Percentiles rank a stretch among this genome's conserved stretches.
phyloP scores from a whole-genome alignment of 30 jellyfish, hydroid and myxozoan species.

The Turritopsis dohrnii region DNA sequence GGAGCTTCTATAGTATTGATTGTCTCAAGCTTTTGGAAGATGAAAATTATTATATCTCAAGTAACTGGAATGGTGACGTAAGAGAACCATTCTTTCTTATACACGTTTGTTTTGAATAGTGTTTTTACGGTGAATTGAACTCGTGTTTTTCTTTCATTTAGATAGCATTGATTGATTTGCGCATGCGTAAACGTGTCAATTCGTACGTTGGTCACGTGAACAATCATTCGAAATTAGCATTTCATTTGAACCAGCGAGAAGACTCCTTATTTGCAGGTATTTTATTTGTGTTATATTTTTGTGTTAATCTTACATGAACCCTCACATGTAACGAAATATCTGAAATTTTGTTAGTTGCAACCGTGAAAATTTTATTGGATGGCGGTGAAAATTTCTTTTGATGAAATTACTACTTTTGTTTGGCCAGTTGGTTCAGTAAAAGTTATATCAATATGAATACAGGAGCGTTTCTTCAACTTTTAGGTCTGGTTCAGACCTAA shows the following conservation, averaged over 20 bases:
- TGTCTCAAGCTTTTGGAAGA: background rate
- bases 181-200: conserved; percentile 12
- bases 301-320: too few species aligned
- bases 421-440: too few species aligned
- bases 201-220: conserved; percentile 1
- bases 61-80: conserved; percentile 9
- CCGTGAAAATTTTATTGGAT: too few species aligned
- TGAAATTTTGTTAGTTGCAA: too few species aligned
- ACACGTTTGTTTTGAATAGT: background rate
- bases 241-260: background rate
- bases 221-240: background rate
- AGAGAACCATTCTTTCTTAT: background rate
- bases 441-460: too few species aligned
- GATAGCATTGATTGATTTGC: background rate
- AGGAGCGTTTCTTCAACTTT: too few species aligned
- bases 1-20: background rate
- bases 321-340: too few species aligned
- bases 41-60: background rate
- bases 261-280: conserved; percentile 1
- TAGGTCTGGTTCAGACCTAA: too few species aligned
- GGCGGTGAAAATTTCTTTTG: too few species aligned
- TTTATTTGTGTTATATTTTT: too few species aligned
- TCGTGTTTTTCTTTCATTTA: background rate
- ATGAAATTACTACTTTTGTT: too few species aligned
- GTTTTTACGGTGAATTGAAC: background rate